Evolutionary conservation across 2,888 invertebrate genomes (phyloP).

Genomic region (Dryococelus australis): DNA sequence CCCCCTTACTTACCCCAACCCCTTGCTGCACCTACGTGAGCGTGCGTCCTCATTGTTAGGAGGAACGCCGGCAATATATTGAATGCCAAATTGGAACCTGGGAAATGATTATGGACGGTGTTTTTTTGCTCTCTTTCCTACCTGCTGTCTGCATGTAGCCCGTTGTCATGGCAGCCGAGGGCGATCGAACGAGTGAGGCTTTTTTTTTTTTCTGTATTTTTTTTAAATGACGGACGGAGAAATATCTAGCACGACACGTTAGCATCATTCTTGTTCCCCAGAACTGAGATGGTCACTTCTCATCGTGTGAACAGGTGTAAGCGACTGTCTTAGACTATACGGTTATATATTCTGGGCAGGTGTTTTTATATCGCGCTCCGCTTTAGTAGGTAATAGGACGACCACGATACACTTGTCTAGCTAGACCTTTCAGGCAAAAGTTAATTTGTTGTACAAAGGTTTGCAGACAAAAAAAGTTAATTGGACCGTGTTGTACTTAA

Average conservation of each 20-base stretch:
- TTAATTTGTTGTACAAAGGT: no score
- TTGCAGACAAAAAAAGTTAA: no score
- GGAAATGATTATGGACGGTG: background rate
- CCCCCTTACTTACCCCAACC: background rate
- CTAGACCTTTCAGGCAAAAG: no score
- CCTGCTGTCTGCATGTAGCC: background rate
- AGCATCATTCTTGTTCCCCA: background rate
- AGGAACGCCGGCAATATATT: background rate
- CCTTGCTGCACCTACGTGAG: background rate
- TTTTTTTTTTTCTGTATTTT: background rate
- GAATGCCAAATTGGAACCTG: slow-evolving; percentile 9
- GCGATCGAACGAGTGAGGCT: background rate
- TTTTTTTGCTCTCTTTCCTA: background rate
- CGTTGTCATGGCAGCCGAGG: background rate
- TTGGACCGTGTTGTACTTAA: no score
- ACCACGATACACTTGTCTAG: no score
- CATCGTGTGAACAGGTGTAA: background rate
- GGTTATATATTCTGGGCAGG: no score
- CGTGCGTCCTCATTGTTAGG: background rate
- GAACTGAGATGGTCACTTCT: background rate
- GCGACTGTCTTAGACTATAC: background rate
- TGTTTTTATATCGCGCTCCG: no score
- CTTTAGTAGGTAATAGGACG: no score
- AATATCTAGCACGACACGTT: background rate
- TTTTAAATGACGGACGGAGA: background rate